Percentiles rank a stretch among this genome's conserved stretches.
phyloP scores from a whole-genome alignment of 2,113 vertebrate species.

The Crotalus helleri region DNA sequence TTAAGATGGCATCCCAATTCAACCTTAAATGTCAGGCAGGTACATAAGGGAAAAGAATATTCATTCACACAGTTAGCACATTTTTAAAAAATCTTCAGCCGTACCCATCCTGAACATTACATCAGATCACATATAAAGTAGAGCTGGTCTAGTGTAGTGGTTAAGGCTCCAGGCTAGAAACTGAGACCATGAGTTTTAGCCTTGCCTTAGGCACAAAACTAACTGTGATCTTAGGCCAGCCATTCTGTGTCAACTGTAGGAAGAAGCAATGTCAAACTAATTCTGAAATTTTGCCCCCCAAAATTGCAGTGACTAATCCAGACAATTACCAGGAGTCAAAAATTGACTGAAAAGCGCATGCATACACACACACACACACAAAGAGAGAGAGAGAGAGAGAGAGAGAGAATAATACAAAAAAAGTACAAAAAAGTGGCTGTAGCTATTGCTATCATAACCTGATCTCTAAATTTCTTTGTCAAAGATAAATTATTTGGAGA shows the following conservation, averaged over 20 bases:
- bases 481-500: background rate
- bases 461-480: background rate
- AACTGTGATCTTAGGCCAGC: background rate
- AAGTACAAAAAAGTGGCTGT: background rate
- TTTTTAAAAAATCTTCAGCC: background rate
- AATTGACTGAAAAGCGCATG: background rate
- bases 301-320: background rate
- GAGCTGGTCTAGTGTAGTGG: background rate
- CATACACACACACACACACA: accelerated
- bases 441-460: background rate
- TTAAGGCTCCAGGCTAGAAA: background rate
- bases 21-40: background rate
- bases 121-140: background rate
- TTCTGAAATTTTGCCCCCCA: background rate
- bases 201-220: background rate
- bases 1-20: background rate
- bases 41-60: background rate
- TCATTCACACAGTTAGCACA: background rate
- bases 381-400: too few species aligned
- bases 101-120: background rate
- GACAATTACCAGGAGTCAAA: background rate
- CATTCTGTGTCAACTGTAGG: background rate
- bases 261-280: background rate
- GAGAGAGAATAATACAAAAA: background rate
- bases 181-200: background rate